phyloP scores from a whole-genome alignment of 2,888 invertebrate species.

The Suillia variegata region DNA sequence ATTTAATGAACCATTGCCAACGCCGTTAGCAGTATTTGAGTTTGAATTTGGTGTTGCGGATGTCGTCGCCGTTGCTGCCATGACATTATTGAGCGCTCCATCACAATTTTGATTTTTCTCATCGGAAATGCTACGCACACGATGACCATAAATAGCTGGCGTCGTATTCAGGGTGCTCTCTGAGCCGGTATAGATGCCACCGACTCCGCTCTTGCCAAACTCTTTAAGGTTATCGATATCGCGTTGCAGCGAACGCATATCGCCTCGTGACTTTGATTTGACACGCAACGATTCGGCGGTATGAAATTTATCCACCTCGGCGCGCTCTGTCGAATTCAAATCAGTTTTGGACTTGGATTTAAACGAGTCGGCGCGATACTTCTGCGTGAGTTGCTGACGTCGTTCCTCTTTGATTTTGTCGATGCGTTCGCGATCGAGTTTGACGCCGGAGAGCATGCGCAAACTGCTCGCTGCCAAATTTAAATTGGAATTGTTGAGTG shows the following conservation, averaged over 20 bases:
- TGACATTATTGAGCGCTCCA: conserved; percentile 25
- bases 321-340: conserved; percentile 47
- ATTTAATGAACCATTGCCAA: conserved; percentile 18
- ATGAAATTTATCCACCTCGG: conserved; percentile 52
- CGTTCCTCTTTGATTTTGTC: conserved; percentile 91
- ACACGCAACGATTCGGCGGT: conserved; percentile 52
- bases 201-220: conserved; percentile 36
- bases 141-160: conserved; percentile 33
- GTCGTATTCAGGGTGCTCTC: conserved; percentile 45
- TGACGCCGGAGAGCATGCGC: conserved; percentile 62
- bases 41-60: conserved; percentile 9
- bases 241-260: conserved; percentile 54
- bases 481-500: conserved; percentile 33
- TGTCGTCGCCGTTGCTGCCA: conserved; percentile 19
- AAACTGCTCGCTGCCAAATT: conserved; percentile 31
- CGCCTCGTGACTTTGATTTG: conserved; percentile 60
- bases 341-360: conserved; percentile 63
- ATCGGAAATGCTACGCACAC: conserved; percentile 59
- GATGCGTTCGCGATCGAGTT: conserved; percentile 78
- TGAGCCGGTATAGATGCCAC: conserved; percentile 39
- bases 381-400: conserved; percentile 82
- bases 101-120: conserved; percentile 62
- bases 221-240: conserved; percentile 57
- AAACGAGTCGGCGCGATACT: conserved; percentile 83
- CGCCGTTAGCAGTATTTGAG: background rate